These are phyloP conservation scores for Glaucomys volans DNA, from an alignment of 2,113 vertebrate species.

Conservation along the genomic window DNA sequence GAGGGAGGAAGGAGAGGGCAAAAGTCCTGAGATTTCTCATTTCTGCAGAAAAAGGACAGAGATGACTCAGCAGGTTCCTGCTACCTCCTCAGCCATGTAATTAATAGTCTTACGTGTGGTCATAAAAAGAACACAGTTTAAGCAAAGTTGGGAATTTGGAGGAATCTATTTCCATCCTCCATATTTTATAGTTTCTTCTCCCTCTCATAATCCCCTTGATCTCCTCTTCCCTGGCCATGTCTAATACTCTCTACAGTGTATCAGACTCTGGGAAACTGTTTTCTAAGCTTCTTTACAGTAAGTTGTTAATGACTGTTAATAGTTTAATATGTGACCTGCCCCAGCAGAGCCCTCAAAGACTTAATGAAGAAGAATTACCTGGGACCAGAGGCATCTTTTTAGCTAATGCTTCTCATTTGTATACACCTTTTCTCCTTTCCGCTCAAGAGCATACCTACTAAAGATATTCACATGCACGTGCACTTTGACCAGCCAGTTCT, in stretches of 20 bases:
- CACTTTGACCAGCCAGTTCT: neutral
- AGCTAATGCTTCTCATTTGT: neutral
- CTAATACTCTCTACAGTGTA: neutral
- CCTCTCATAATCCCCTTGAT: neutral
- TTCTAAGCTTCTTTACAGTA: neutral
- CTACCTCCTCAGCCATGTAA: neutral
- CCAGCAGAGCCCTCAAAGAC: neutral
- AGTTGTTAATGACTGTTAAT: constrained; percentile 12
- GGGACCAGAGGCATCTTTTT: neutral
- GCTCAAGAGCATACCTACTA: neutral
- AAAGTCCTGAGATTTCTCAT: neutral
- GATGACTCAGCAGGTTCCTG: too few species aligned
- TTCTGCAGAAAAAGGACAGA: neutral
- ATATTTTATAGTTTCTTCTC: neutral
- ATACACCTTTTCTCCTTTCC: neutral
- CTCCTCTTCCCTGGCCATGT: neutral
- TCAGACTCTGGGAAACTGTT: neutral
- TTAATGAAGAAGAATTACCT: neutral
- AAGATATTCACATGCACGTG: neutral
- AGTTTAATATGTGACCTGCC: neutral
- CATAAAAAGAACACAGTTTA: neutral
- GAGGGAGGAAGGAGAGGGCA: neutral
- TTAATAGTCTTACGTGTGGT: neutral
- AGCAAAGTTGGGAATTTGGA: neutral
- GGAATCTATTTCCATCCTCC: neutral